Base-by-base conservation (phyloP, 2,797 vertebrate species). In the Chaenodraco wilsoni region DNA sequence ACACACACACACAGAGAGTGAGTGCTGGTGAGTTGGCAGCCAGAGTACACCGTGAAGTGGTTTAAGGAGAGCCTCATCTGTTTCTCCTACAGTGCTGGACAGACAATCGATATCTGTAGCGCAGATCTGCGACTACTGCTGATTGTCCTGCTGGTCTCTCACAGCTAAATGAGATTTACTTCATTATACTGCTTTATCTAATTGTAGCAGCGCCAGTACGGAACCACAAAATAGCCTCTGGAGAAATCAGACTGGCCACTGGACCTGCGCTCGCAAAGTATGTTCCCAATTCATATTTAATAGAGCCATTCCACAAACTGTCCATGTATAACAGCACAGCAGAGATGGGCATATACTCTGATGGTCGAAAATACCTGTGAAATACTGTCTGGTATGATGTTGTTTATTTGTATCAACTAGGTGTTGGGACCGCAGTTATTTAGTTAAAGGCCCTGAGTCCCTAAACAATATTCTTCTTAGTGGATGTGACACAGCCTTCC, bases 91-190 rank as follows among this genome's bases (percentile, higher is more conserved):
- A 79, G 54, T 44, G 60, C 58, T 61, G 66, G 81, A 81, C 89
- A 83, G 78, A 66, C 67, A 65, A 88, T 89, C 85, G 27, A 89
- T 87, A 87, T 69, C 54, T 74, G 81, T 5, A 83, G 78, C 33
- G 12, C 55, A 79, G 64, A 71, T 81, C 68, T 78, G 85, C n/a
- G 69, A 86, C 86, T 82, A 77, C 69, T 82, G 82, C 73, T 84
- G 84, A 89, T 85, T 67, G 76, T 71, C 78, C 69, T 61, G 61
- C 41, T 74, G 66, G 61, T 72, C 69, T 77, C 81, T 76, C 60
- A 5, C 69, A 48, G 78, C 72, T 75, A 78, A 87, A 89, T 83
- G 72, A 87, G 79, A 88, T 88, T 85, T 88, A 87, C 82, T 86
- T 87, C 73, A 85, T 87, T 86, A 87, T 71, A 19, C 54, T 64